Conservation (phyloP, 2,113 vertebrate genomes). For the Osmerus eperlanus region DNA sequence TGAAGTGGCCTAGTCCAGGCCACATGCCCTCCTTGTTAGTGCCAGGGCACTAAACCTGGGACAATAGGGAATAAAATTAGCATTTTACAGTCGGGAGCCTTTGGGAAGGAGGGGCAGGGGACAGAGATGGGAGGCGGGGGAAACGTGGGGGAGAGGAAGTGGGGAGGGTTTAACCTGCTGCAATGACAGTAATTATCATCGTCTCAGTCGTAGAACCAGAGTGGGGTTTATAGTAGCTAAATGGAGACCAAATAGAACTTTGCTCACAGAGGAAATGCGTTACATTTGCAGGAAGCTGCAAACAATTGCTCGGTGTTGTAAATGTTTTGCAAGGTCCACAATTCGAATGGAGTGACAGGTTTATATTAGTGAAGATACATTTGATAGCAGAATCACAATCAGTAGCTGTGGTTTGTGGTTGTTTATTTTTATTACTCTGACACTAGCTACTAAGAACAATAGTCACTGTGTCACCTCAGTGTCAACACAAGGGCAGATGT, state of each 20-base stretch:
- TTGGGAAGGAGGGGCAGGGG: constrained; percentile 38
- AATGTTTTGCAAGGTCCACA: background rate
- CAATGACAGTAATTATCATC: constrained; percentile 46
- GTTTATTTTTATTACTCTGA: background rate
- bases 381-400: background rate
- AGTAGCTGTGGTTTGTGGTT: background rate
- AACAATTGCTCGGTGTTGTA: background rate
- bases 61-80: constrained; percentile 51
- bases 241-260: constrained; percentile 17
- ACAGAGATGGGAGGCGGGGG: constrained; percentile 45
- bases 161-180: constrained; percentile 29
- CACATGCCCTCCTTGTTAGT: constrained; percentile 29
- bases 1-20: constrained; percentile 24
- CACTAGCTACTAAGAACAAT: constrained; percentile 26
- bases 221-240: constrained; percentile 30
- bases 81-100: constrained; percentile 59
- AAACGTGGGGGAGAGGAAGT: constrained; percentile 48
- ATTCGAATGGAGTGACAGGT: background rate
- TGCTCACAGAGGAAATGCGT: constrained; percentile 16
- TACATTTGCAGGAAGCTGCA: background rate
- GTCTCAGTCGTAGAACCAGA: constrained; percentile 44
- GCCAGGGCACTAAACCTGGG: constrained; percentile 20
- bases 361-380: background rate
- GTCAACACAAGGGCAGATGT: constrained; percentile 29
- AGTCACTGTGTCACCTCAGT: constrained; percentile 17